phyloP scores from a whole-genome alignment of 2,113 vertebrate species.

The Poeciliopsis retropinna region DNA sequence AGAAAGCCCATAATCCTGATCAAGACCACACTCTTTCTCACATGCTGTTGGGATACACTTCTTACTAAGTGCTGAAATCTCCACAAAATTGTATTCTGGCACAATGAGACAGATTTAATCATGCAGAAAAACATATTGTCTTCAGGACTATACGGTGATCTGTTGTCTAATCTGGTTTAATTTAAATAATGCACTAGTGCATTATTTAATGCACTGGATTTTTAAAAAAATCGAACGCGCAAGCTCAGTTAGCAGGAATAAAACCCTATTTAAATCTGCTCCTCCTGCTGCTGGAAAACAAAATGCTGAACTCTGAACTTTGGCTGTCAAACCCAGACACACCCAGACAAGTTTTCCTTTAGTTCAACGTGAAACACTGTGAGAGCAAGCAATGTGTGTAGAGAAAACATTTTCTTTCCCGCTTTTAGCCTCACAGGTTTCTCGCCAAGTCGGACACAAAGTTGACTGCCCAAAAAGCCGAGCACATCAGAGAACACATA shows the following conservation, averaged over 20 bases:
- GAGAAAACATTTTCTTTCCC: slow-evolving; percentile 8
- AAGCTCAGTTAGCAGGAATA: background rate
- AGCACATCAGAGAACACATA: slow-evolving; percentile 4
- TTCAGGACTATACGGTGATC: too few species aligned
- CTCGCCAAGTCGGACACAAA: slow-evolving; percentile 24
- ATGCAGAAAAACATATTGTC: background rate
- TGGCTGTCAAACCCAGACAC: slow-evolving; percentile 16
- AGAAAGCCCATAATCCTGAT: background rate
- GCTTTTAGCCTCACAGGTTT: slow-evolving; percentile 29
- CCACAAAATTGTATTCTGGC: background rate
- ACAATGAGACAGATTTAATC: background rate
- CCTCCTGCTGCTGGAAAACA: slow-evolving; percentile 10
- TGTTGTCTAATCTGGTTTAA: too few species aligned
- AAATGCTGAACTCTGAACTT: slow-evolving; percentile 23
- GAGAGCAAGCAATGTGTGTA: background rate
- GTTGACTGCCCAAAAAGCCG: background rate
- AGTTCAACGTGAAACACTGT: background rate
- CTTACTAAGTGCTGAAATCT: background rate
- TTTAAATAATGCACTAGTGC: too few species aligned
- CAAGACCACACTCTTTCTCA: background rate
- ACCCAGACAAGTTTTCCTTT: slow-evolving; percentile 5
- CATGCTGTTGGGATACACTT: background rate
- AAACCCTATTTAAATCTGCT: background rate
- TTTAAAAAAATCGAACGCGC: background rate
- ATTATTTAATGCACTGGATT: background rate